Evolutionary conservation across 2,797 vertebrate genomes (phyloP), one percentile per base, ranked within the genome.

Genomic region (Oreonectes daqikongensis): DNA sequence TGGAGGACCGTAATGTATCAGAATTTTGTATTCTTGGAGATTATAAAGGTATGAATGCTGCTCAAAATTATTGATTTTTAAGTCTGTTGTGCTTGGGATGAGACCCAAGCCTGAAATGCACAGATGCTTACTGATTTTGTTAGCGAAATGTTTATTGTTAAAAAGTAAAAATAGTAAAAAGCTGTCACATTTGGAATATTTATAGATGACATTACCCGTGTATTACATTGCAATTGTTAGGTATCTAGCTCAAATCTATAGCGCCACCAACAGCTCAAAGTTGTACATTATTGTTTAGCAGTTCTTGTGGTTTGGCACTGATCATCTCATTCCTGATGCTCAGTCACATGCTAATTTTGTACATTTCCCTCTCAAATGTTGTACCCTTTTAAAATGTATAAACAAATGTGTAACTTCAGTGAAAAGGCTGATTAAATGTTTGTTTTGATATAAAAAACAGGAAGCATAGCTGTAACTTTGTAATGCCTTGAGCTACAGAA

Each of bases 31-130:
- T 15, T 11, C 5, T n/a, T 18, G 4, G 10, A 42, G 8, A n/a
- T 9, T 6, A 5, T 55, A 24, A 53, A 44, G 72, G 72, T 75
- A 75, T 30, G 72, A n/a, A 6, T n/a, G 20, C 30, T 26, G 5
- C 32, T 6, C 17, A 10, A 12, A 1, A 12, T 42, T 14, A 2
- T 42, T 22, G 12, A 12, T 24, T 10, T 11, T 22, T 40, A 15
- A 17, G 12, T n/a, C n/a, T n/a, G n/a, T n/a, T n/a, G n/a, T n/a
- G n/a, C n/a, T n/a, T n/a, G n/a, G n/a, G n/a, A n/a, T n/a, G n/a
- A n/a, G 12, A 42, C 40, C 40, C 12, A 42, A 42, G 4, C 12
- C 40, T 42, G 1, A 42, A 4, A 42, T 15, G 40, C 40, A 14
- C 40, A 42, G 7, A 42, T 14, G 12, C 9, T 42, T 42, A 11